A percentile compares a stretch with the other conserved stretches of the same genome.
These are phyloP conservation scores for Berghia stephanieae DNA, from an alignment of 1,140 invertebrate genomes.

Conservation along the genomic window DNA sequence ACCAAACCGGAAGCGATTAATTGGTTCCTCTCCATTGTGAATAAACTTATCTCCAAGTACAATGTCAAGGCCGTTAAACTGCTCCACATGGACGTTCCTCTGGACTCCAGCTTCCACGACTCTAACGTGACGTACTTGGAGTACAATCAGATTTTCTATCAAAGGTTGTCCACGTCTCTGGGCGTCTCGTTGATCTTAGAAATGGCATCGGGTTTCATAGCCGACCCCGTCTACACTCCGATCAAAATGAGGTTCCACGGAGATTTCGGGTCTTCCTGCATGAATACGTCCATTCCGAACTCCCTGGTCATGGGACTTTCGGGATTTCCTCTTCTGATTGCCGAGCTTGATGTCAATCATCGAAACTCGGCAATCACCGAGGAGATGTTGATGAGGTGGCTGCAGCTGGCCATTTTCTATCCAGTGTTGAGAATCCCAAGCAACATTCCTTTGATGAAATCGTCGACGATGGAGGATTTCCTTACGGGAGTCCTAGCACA, in stretches of 20 bases:
- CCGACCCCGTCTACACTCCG: conserved; percentile 32
- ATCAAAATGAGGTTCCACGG: conserved; percentile 32
- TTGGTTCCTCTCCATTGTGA: conserved; percentile 36
- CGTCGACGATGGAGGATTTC: conserved; percentile 75
- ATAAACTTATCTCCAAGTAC: conserved; percentile 17
- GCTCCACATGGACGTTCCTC: conserved; percentile 37
- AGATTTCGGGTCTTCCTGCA: conserved; percentile 27
- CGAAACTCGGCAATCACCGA: conserved; percentile 71
- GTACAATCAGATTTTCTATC: conserved; percentile 38
- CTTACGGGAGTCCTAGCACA: conserved; percentile 75
- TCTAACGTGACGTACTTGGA: conserved; percentile 41
- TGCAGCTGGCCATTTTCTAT: conserved; percentile 86
- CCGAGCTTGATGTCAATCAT: conserved; percentile 93
- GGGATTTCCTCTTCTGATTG: conserved; percentile 85
- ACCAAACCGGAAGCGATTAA: conserved; percentile 35
- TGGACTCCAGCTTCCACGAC: conserved; percentile 35
- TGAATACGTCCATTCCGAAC: conserved; percentile 75
- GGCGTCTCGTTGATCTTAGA: conserved; percentile 39
- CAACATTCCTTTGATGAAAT: conserved; percentile 86
- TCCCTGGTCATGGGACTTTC: conserved; percentile 82
- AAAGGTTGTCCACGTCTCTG: conserved; percentile 27
- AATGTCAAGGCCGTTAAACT: conserved; percentile 39
- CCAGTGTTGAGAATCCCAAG: conserved; percentile 84
- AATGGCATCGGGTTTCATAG: conserved; percentile 39
- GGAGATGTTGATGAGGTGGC: conserved; percentile 88